Evolutionary conservation across 2,113 vertebrate genomes (phyloP), one percentile per base, ranked within the genome.

Genomic region (Thymallus thymallus): DNA sequence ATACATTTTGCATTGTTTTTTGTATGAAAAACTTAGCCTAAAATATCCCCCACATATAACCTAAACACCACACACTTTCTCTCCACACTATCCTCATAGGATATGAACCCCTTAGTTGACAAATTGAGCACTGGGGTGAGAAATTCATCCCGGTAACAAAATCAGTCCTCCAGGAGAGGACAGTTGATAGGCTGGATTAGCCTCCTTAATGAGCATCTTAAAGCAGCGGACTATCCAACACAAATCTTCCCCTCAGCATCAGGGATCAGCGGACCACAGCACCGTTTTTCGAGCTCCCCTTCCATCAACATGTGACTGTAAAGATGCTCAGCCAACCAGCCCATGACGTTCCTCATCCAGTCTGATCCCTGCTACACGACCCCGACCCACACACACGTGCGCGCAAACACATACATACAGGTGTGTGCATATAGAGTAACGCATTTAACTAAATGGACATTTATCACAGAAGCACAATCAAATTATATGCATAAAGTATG

Each of bases 181-280:
- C 48, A 51, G 48, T 51, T 51, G 18, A 51, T 51, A 51, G 14
- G 14, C 14, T 51, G 48, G 16, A 51, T 41, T 18, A 45, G 35
- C 24, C 58, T 16, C 65, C 18, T 41, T 41, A 74, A 24, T 72
- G 46, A 75, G 23, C 45, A 14, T n/a, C 46, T 51, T 51, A 51
- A 60, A 60, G 56, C 56, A n/a, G n/a, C 22, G n/a, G 56, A 51
- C 46, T 41, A 41, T 55, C 6, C 10, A 22, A 60, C 56, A 22
- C 6, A 60, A 60, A 60, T 6, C 12, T 22, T 60, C 56, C 18
- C 48, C 51, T 7, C 18, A 60, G 18, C 12, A 60, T 60, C 56
- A 6, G 18, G 9, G n/a, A 18, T 14, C 55, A 58, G n/a, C n/a
- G 20, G n/a, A 22, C 56, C 5, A 60, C 56, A 60, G 18, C 56